phyloP scores from a whole-genome alignment of 2,797 vertebrate genomes.

The Anguilla pacifica region DNA sequence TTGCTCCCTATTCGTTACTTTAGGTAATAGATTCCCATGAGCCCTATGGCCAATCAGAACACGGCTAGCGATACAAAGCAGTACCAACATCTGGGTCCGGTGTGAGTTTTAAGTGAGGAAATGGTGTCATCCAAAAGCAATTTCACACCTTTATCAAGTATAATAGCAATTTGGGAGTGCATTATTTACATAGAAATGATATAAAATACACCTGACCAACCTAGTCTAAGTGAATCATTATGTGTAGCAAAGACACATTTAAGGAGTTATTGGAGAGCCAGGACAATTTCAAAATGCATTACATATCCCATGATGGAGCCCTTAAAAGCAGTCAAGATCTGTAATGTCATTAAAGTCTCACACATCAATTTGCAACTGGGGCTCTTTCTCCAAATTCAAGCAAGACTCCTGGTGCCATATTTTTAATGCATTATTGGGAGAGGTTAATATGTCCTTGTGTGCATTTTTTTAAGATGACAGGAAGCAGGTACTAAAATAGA shows the following conservation, averaged over 20 bases:
- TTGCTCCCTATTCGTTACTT: slow-evolving; percentile 63
- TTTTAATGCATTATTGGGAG: slow-evolving; percentile 65
- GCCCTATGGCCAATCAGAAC: slow-evolving; percentile 76
- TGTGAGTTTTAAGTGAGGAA: slow-evolving; percentile 66
- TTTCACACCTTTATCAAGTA: slow-evolving; percentile 71
- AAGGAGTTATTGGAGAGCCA: slow-evolving; percentile 75
- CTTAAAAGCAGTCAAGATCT: slow-evolving; percentile 87
- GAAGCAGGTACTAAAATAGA: slow-evolving; percentile 9
- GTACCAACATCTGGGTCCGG: slow-evolving; percentile 78
- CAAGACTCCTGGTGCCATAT: slow-evolving; percentile 55
- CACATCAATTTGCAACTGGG: slow-evolving; percentile 70
- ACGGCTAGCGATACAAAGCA: slow-evolving; percentile 79
- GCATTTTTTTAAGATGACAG: slow-evolving; percentile 54
- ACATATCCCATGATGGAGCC: slow-evolving; percentile 75
- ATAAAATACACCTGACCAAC: slow-evolving; percentile 77
- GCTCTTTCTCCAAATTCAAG: slow-evolving; percentile 58
- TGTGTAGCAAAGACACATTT: slow-evolving; percentile 77
- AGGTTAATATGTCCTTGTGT: slow-evolving; percentile 59
- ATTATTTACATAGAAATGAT: slow-evolving; percentile 89
- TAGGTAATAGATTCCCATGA: slow-evolving; percentile 67
- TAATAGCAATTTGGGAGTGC: slow-evolving; percentile 81
- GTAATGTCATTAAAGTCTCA: slow-evolving; percentile 86
- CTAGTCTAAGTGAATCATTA: slow-evolving; percentile 87
- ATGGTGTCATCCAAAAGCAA: slow-evolving; percentile 70
- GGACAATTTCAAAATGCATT: slow-evolving; percentile 83